These are phyloP conservation scores for Sipha flava DNA, from an alignment of 1,140 invertebrate species.

Conservation along the genomic window DNA sequence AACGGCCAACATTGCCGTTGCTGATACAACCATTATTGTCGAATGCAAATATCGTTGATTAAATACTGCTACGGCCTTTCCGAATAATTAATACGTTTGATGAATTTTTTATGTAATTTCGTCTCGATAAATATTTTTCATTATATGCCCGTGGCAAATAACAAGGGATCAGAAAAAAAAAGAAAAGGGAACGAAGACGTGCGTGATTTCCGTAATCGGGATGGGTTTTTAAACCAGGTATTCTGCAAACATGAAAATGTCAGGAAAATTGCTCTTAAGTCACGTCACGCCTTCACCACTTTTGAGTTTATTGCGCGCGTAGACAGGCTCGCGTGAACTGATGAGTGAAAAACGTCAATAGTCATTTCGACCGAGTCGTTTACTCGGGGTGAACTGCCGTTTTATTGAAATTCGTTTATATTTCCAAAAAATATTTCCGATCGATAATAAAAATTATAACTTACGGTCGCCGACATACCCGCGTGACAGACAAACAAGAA, in stretches of 20 bases:
- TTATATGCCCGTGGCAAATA: neutral
- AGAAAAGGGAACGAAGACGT: neutral
- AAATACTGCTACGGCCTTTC: neutral
- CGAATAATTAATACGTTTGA: slow-evolving; percentile 18
- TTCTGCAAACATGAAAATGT: neutral
- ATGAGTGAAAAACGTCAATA: neutral
- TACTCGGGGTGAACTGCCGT: neutral
- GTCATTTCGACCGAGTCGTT: neutral
- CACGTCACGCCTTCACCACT: neutral
- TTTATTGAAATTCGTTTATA: neutral
- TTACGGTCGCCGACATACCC: too few species aligned
- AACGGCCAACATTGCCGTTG: neutral
- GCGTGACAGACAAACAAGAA: too few species aligned
- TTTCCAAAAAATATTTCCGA: neutral
- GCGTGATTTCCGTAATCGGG: neutral
- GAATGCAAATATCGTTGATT: slow-evolving; percentile 14
- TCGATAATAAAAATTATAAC: too few species aligned
- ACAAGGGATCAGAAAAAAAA: neutral
- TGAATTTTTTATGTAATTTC: slow-evolving; percentile 2
- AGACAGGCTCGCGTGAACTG: neutral
- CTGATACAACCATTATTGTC: too few species aligned
- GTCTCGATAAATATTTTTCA: neutral
- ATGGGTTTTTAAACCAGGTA: neutral
- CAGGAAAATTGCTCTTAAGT: neutral
- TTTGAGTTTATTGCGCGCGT: neutral